Evolutionary conservation across 1,140 invertebrate species (phyloP).

Genomic region (Lineus longissimus): DNA sequence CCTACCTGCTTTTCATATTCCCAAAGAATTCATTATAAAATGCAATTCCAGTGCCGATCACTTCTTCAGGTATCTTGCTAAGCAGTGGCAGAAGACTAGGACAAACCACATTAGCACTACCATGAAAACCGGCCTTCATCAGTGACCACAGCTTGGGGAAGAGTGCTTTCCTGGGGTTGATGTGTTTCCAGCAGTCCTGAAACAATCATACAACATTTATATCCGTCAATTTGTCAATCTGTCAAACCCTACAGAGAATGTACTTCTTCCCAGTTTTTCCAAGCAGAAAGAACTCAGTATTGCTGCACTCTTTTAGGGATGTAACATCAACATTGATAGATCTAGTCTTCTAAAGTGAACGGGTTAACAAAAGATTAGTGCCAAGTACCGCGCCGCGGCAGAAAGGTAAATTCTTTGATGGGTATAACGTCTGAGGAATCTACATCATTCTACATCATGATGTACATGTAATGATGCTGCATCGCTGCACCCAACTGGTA

Average conservation of each 20-base stretch:
- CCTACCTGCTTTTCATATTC: conserved; percentile 64
- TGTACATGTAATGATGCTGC: no score
- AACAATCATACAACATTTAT: conserved; percentile 22
- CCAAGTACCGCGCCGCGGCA: no score
- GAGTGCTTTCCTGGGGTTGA: conserved; percentile 68
- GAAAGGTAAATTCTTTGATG: no score
- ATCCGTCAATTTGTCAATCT: conserved; percentile 8
- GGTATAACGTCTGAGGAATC: no score
- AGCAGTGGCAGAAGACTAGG: conserved; percentile 72
- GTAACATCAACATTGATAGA: no score
- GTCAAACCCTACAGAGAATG: background rate
- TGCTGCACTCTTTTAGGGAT: no score
- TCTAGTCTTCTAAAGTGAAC: no score
- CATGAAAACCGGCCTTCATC: conserved; percentile 65
- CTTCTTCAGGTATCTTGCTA: conserved; percentile 63
- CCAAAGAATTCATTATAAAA: conserved; percentile 69
- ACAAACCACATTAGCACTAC: conserved; percentile 66
- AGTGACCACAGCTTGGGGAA: conserved; percentile 68
- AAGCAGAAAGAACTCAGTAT: no score
- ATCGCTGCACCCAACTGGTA: no score
- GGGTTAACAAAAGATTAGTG: no score
- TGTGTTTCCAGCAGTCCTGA: conserved; percentile 66
- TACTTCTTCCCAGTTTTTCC: no score
- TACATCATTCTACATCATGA: no score
- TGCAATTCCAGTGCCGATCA: conserved; percentile 54